phyloP scores from a whole-genome alignment of 1,140 invertebrate species.

The Cheumatopsyche charites region DNA sequence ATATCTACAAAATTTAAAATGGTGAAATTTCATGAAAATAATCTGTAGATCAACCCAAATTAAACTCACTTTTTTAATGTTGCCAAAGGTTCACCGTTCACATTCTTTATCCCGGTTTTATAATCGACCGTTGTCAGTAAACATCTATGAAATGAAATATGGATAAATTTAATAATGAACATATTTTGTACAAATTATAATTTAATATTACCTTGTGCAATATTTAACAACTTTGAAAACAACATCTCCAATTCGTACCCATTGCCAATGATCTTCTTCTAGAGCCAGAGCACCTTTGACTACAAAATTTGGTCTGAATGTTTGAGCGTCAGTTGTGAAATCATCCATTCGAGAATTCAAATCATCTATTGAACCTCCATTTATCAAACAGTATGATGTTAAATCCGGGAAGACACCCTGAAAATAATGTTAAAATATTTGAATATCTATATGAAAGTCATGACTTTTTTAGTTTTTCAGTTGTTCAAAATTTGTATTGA shows the following conservation, averaged over 20 bases:
- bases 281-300: slow-evolving; percentile 64
- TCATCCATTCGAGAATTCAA: slow-evolving; percentile 61
- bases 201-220: slow-evolving; percentile 58
- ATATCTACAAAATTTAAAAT: slow-evolving; percentile 34
- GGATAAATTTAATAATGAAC: background rate
- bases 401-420: slow-evolving; percentile 63
- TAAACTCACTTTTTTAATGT: slow-evolving; percentile 52
- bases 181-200: slow-evolving; percentile 8
- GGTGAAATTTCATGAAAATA: background rate
- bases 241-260: slow-evolving; percentile 66
- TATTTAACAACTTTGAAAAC: slow-evolving; percentile 64
- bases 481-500: too few relatives aligned
- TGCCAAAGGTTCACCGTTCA: slow-evolving; percentile 60
- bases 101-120: slow-evolving; percentile 58
- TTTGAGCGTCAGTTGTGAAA: slow-evolving; percentile 58
- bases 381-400: slow-evolving; percentile 62
- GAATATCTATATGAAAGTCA: background rate
- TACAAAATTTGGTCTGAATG: slow-evolving; percentile 68
- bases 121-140: slow-evolving; percentile 63
- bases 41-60: too few relatives aligned
- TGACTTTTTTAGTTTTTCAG: too few relatives aligned
- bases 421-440: background rate
- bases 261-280: slow-evolving; percentile 69
- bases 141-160: slow-evolving; percentile 52
- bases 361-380: slow-evolving; percentile 64